phyloP scores from a whole-genome alignment of 2,888 invertebrate species.

The Steinernema carpocapsae region DNA sequence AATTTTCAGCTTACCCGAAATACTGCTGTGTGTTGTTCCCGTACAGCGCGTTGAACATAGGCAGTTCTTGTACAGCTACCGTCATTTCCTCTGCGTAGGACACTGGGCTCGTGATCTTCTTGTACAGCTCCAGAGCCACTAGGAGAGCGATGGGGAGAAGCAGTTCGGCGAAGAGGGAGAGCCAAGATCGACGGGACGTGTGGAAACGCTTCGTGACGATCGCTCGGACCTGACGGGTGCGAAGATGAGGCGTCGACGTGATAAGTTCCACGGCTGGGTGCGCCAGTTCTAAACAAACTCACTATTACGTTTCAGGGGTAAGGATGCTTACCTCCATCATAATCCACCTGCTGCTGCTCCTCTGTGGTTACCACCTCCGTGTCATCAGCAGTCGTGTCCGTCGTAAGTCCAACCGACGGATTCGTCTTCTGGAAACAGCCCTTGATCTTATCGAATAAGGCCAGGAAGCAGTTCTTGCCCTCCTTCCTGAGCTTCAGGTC shows the following conservation, averaged over 20 bases:
- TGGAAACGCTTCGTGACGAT: constrained; percentile 54
- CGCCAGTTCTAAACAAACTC: constrained; percentile 43
- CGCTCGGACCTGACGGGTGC: constrained; percentile 54
- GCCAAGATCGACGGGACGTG: constrained; percentile 52
- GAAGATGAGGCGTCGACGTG: constrained; percentile 38
- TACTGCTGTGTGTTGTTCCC: constrained; percentile 57
- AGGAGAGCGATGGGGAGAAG: constrained; percentile 55
- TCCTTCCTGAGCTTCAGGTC: constrained; percentile 48
- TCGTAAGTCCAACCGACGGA: not conserved
- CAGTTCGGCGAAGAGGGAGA: constrained; percentile 54
- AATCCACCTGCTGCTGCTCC: constrained; percentile 9
- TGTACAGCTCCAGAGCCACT: constrained; percentile 57
- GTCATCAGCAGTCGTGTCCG: not conserved
- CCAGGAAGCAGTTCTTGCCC: not conserved
- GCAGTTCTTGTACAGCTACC: constrained; percentile 48
- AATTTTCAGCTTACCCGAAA: constrained; percentile 42
- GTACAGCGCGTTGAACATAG: constrained; percentile 50
- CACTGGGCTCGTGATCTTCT: constrained; percentile 38
- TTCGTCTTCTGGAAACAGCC: constrained; percentile 7
- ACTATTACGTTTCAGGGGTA: not conserved
- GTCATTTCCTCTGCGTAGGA: constrained; percentile 34
- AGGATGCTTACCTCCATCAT: constrained; percentile 25
- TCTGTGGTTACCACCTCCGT: constrained; percentile 23
- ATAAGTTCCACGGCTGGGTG: constrained; percentile 46
- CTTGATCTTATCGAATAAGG: not conserved